Evolutionary conservation across 2,888 invertebrate genomes (phyloP).

Genomic region (Spisula solida): DNA sequence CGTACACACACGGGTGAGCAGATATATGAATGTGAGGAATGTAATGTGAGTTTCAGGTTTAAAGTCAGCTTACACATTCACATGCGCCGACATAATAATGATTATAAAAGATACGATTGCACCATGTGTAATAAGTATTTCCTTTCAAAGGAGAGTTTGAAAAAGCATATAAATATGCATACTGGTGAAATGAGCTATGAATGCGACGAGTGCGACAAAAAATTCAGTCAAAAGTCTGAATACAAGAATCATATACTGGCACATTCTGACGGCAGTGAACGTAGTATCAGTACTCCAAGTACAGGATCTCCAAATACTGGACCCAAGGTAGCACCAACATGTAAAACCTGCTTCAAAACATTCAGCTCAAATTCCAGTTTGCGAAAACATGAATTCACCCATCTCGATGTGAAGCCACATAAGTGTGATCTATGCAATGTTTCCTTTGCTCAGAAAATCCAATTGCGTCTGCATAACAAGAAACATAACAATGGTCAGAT

Average conservation of each 20-base stretch:
- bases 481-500: slow-evolving; percentile 59
- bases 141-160: slow-evolving; percentile 57
- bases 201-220: slow-evolving; percentile 59
- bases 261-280: slow-evolving; percentile 23
- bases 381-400: slow-evolving; percentile 63
- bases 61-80: slow-evolving; percentile 68
- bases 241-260: slow-evolving; percentile 50
- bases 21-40: slow-evolving; percentile 60
- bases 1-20: slow-evolving; percentile 52
- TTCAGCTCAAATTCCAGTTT: slow-evolving; percentile 68
- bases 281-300: not conserved
- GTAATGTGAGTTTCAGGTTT: slow-evolving; percentile 61
- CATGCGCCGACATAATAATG: slow-evolving; percentile 66
- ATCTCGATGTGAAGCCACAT: slow-evolving; percentile 65
- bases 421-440: slow-evolving; percentile 65
- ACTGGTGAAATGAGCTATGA: slow-evolving; percentile 42
- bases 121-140: slow-evolving; percentile 63
- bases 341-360: slow-evolving; percentile 60
- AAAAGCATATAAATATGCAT: slow-evolving; percentile 56
- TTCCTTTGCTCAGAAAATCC: slow-evolving; percentile 68
- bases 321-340: slow-evolving; percentile 46
- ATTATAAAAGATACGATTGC: slow-evolving; percentile 52
- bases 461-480: slow-evolving; percentile 63
- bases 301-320: not conserved
- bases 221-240: slow-evolving; percentile 54